Base-by-base conservation (phyloP, 2,797 vertebrate genomes). In the Hafferia zeledoni region DNA sequence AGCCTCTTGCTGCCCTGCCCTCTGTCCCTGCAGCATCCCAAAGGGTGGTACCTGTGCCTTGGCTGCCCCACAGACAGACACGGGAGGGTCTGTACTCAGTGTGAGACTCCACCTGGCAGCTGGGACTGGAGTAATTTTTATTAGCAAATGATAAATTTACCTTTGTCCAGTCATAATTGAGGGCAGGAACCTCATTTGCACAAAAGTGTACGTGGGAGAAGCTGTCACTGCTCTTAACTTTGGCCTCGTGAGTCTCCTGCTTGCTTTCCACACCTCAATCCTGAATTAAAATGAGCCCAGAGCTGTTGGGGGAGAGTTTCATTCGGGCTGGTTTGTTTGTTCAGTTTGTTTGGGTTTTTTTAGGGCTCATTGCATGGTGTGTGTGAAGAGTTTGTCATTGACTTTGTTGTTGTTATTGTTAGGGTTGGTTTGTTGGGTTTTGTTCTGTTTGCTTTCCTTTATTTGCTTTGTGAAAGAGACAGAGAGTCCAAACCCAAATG, bases 391-490 rank as follows among this genome's bases (percentile, higher is more conserved):
- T 71, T 91, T 90, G 85, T 95, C 82, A 35, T 47, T 60, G 53
- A 16, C 84, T 49, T 80, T 90, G 68, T 80, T 92, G 59, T 89
- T 94, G 60, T 92, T 90, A 72, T 81, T 86, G 79, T 69, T 87
- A 72, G 70, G 44, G 31, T 44, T 76, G 81, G 57, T 75, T 72
- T 82, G 52, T 83, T 64, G 24, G 35, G 4, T 61, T 61, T 41
- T 22, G 27, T 53, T 31, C 30, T 53, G 47, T 64, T 56, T 46
- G 64, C 15, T 39, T 14, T 0, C 14, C 68, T 93, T 86, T 95
- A 41, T 95, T 96, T 96, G 83, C 91, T 94, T 57, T 96, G 80
- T 89, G 70, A 86, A 80, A 69, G 72, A 93, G 87, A 84, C 85
- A 93, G 53, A 84, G 90, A 92, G 94, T 97, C 10, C 67, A 71